Evolutionary conservation across 2,888 invertebrate species (phyloP).

Genomic region (Nysson spinosus): DNA sequence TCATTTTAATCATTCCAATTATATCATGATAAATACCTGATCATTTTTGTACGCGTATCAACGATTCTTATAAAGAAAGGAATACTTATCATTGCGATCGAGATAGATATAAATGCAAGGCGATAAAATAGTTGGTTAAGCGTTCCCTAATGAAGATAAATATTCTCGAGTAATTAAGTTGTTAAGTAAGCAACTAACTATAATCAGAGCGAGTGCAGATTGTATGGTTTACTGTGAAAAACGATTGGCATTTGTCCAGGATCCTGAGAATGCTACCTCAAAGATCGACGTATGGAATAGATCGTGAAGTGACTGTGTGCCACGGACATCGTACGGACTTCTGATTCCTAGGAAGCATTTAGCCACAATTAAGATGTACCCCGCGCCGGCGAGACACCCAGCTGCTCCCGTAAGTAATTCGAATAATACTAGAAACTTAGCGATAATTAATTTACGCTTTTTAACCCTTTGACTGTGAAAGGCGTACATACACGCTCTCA

Average conservation of each 20-base stretch:
- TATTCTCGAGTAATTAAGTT: no score
- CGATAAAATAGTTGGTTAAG: no score
- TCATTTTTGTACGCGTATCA: no score
- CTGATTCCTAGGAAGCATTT: slow-evolving; percentile 55
- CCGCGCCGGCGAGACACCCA: slow-evolving; percentile 87
- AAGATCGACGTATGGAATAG: slow-evolving; percentile 41
- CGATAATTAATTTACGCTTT: background rate
- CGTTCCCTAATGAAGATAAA: no score
- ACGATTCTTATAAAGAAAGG: no score
- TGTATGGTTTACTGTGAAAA: slow-evolving; percentile 24
- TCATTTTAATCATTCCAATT: no score
- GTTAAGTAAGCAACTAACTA: no score
- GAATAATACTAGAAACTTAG: no score
- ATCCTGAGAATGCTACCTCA: slow-evolving; percentile 45
- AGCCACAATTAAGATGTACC: slow-evolving; percentile 81
- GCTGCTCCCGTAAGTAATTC: slow-evolving; percentile 85
- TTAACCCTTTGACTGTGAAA: background rate
- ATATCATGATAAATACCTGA: no score
- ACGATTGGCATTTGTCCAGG: slow-evolving; percentile 44
- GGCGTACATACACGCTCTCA: background rate
- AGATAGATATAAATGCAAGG: no score
- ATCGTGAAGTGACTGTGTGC: slow-evolving; percentile 64
- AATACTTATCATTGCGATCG: no score
- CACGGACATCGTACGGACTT: slow-evolving; percentile 54
- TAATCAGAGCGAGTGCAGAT: slow-evolving; percentile 38